Evolutionary conservation across 2,888 invertebrate species (phyloP).

Genomic region (Ormyrus thymus): DNA sequence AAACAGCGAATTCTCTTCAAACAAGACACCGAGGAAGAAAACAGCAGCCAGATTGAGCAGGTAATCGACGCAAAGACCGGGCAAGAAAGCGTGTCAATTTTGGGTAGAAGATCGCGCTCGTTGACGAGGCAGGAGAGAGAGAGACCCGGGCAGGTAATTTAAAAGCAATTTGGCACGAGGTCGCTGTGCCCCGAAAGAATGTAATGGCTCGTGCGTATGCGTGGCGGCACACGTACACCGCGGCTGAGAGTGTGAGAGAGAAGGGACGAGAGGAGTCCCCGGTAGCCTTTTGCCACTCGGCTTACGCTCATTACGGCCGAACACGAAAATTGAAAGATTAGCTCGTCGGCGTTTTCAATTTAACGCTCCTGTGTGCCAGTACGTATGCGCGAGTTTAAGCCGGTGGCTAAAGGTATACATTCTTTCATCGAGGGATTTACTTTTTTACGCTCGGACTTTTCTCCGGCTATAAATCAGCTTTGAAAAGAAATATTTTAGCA

Average conservation of each 20-base stretch:
- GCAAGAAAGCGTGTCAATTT: constrained; percentile 15
- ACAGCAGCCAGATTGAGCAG: not conserved
- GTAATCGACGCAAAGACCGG: not conserved
- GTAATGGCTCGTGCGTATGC: constrained; percentile 52
- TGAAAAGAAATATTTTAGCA: too few species aligned
- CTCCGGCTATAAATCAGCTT: too few species aligned
- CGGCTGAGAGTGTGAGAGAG: constrained; percentile 13
- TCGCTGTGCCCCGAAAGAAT: constrained; percentile 59
- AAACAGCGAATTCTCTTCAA: not conserved
- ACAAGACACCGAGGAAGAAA: not conserved
- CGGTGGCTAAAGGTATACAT: too few species aligned
- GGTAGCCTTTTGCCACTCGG: constrained; percentile 52
- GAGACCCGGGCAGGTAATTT: constrained; percentile 57
- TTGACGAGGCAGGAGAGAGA: constrained; percentile 1
- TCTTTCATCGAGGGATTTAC: too few species aligned
- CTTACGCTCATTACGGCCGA: constrained; percentile 54
- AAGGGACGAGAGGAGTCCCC: constrained; percentile 24
- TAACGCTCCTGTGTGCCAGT: constrained; percentile 7
- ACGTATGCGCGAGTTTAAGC: not conserved
- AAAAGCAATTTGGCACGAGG: constrained; percentile 63
- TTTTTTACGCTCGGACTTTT: too few species aligned
- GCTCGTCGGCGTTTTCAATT: constrained; percentile 53
- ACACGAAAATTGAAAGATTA: constrained; percentile 55
- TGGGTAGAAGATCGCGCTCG: not conserved
- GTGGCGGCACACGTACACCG: not conserved